Base-by-base conservation (phyloP, 2,113 vertebrate genomes). In the Dolichotis patagonum region DNA sequence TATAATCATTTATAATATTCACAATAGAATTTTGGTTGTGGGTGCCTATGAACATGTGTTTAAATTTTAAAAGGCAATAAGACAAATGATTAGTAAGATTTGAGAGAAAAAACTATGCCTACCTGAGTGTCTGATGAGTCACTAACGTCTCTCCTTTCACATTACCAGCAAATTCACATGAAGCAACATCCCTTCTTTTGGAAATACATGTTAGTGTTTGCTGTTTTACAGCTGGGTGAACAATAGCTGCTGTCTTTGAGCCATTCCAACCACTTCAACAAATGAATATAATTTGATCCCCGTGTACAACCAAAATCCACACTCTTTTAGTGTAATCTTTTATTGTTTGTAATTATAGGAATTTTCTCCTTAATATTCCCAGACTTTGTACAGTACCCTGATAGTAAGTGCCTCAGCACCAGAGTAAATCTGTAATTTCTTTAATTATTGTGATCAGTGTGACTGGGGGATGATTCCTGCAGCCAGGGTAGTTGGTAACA, bases 291-390 rank as follows among this genome's bases (percentile, higher is more conserved):
- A 96, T 91, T 65, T 94, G 94, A 96, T 94, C 49, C 62, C 49
- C 56, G 56, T 30, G 7, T 83, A 88, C 90, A 85, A 87, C 63
- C 80, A 93, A 95, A 85, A 86, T 97, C 82, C 91, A 88, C 91
- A 69, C 81, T 94, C 26, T 94, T 95, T 96, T 67, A 43, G n/a
- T 90, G 41, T 58, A 90, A 95, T 96, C 95, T 90, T 93, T 95
- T 91, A 80, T 94, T 94, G 89, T 97, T 96, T 97, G n/a, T 96
- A 96, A 97, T 98, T 90, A 92, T 90, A 91, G 96, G 56, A 96
- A 80, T 93, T 88, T 94, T 75, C 8, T 58, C 84, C 88, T 85
- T 90, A 94, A 73, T 78, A 95, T 94, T 87, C 78, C 20, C 84
- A 43, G 83, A 63, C 67, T 91, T 95, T 93, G 71, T 80, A 84